A percentile compares a stretch with the other conserved stretches of the same genome.
Evolutionary conservation across 2,113 vertebrate species (phyloP).

Genomic region (Clinocottus analis): DNA sequence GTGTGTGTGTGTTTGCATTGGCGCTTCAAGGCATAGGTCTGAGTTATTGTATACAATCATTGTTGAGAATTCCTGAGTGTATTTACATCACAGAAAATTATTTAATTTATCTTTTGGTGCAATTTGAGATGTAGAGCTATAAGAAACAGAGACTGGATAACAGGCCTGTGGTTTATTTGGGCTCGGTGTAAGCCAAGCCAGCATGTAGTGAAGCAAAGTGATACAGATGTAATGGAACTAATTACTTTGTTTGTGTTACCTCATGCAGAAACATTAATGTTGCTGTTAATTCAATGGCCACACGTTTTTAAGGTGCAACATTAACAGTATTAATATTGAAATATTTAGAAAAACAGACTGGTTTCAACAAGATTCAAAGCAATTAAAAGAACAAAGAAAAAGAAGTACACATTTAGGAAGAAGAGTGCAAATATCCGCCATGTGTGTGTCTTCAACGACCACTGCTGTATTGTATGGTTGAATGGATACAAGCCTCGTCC

Average conservation of each 20-base stretch:
- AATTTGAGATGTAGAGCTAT: conserved; percentile 10
- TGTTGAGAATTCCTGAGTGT: conserved; percentile 21
- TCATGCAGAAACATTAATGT: conserved; percentile 37
- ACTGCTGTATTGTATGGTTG: no score
- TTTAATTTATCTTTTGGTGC: conserved; percentile 2
- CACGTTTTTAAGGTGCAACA: neutral
- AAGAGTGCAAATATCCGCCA: neutral
- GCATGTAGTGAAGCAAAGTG: conserved; percentile 20
- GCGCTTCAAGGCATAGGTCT: neutral
- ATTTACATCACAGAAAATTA: conserved; percentile 17
- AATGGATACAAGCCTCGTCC: no score
- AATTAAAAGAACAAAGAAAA: neutral
- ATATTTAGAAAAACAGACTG: neutral
- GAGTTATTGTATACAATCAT: neutral
- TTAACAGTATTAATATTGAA: neutral
- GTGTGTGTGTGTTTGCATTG: neutral
- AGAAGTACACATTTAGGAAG: no score
- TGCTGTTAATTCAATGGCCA: conserved; percentile 5
- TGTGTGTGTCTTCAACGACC: no score
- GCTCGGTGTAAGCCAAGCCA: conserved; percentile 9
- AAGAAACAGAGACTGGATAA: neutral
- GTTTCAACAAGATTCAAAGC: neutral
- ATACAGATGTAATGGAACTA: conserved; percentile 58
- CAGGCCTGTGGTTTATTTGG: conserved; percentile 30
- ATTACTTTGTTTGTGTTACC: conserved; percentile 54